Conservation (phyloP, 1,140 invertebrate species). For the Euwallacea fornicatus region DNA sequence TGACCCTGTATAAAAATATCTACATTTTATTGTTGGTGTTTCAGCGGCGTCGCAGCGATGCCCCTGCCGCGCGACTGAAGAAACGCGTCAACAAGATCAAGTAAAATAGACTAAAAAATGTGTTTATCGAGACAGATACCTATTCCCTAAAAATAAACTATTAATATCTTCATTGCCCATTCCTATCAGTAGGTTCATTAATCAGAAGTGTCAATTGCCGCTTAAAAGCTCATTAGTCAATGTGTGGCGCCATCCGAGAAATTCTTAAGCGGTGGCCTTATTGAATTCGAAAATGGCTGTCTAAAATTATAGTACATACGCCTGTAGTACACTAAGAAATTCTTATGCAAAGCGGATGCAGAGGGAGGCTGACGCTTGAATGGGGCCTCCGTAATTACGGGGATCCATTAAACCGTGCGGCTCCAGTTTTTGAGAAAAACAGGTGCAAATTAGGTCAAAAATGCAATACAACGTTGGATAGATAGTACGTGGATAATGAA, state of each 20-base stretch:
- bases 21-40: slow-evolving; percentile 22
- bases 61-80: background rate
- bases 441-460: background rate
- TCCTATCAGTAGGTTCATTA: background rate
- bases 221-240: background rate
- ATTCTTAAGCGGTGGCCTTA: slow-evolving; percentile 1
- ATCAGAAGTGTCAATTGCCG: slow-evolving; percentile 2
- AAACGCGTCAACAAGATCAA: too few species aligned
- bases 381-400: too few species aligned
- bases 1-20: slow-evolving; percentile 22
- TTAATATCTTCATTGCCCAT: background rate
- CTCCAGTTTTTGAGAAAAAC: too few species aligned
- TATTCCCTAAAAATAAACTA: too few species aligned
- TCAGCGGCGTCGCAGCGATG: background rate
- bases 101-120: too few species aligned
- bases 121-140: too few species aligned
- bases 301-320: background rate
- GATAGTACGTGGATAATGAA: background rate
- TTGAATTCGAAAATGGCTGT: background rate
- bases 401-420: too few species aligned
- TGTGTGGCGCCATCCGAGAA: background rate
- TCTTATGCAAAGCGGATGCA: background rate
- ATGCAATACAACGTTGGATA: background rate
- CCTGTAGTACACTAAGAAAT: background rate
- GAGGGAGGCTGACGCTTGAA: too few species aligned